These are phyloP conservation scores for Diachasma alloeum DNA, from an alignment of 1,140 invertebrate genomes.

Conservation along the genomic window DNA sequence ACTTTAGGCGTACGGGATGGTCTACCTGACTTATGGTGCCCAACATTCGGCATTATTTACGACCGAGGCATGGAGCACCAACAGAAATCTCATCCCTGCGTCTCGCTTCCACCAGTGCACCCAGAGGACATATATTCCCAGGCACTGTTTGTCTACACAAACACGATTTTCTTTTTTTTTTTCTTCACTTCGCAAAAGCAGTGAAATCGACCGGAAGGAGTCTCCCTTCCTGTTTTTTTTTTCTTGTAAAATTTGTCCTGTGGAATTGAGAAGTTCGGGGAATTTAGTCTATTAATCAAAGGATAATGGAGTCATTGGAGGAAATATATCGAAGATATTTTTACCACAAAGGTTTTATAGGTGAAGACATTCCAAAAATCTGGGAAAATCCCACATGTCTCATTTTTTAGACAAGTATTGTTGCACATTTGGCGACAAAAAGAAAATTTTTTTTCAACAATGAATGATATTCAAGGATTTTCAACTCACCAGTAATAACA, in stretches of 20 bases:
- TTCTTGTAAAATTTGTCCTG: background rate
- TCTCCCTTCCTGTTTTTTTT: conserved; percentile 10
- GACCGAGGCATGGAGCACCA: conserved; percentile 39
- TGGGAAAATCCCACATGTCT: too few relatives aligned
- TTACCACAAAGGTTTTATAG: background rate
- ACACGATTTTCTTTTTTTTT: conserved; percentile 4
- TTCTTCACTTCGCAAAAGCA: conserved; percentile 10
- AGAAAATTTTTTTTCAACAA: too few relatives aligned
- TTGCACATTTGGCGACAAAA: too few relatives aligned
- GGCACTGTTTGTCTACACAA: conserved; percentile 15
- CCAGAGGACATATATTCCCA: background rate
- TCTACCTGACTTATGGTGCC: conserved; percentile 64
- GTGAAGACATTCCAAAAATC: background rate
- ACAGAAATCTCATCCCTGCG: conserved; percentile 20
- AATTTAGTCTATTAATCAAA: background rate
- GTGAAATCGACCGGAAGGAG: conserved; percentile 36
- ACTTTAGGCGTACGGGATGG: conserved; percentile 2
- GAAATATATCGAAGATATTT: background rate
- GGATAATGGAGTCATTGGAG: background rate
- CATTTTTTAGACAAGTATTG: too few relatives aligned
- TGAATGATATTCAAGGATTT: too few relatives aligned
- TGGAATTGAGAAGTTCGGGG: background rate
- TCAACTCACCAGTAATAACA: too few relatives aligned
- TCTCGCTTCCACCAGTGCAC: conserved; percentile 3
- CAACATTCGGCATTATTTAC: conserved; percentile 61